phyloP scores from a whole-genome alignment of 2,888 invertebrate species.

The Apodemia duryi region DNA sequence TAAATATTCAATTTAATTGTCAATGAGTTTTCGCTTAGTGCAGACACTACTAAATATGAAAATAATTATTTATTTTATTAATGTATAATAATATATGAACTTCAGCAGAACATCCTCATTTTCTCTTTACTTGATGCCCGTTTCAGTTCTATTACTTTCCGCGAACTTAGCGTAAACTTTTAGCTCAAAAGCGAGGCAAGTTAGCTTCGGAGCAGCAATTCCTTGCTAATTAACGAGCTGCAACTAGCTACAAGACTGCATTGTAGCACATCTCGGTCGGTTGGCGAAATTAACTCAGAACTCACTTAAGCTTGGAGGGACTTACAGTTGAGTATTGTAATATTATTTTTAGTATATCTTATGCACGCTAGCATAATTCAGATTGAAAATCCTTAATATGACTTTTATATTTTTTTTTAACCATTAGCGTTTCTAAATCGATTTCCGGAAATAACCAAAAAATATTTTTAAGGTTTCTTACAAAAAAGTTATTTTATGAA shows the following conservation, averaged over 20 bases:
- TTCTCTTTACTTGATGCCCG: slow-evolving; percentile 5
- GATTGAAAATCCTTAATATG: no score
- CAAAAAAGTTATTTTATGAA: no score
- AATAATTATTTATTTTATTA: background rate
- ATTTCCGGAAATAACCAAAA: no score
- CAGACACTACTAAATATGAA: no score
- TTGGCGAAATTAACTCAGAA: slow-evolving; percentile 39
- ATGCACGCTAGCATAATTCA: background rate
- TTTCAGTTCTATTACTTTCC: slow-evolving; percentile 43
- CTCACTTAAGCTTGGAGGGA: slow-evolving; percentile 29
- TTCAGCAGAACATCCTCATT: slow-evolving; percentile 11
- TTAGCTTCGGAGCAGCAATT: slow-evolving; percentile 47
- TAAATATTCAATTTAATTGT: no score
- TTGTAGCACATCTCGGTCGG: slow-evolving; percentile 44
- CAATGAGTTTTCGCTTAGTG: no score
- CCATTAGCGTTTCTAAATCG: no score
- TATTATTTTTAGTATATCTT: slow-evolving; percentile 10
- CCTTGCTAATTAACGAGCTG: slow-evolving; percentile 53
- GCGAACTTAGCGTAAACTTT: slow-evolving; percentile 51
- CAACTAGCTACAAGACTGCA: slow-evolving; percentile 42
- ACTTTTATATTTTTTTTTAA: no score
- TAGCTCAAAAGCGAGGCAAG: slow-evolving; percentile 35
- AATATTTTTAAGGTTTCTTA: no score
- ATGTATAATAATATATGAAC: background rate
- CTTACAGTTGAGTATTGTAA: slow-evolving; percentile 29